Conservation (phyloP, 2,888 invertebrate species). For the Caenorhabditis sp. region DNA sequence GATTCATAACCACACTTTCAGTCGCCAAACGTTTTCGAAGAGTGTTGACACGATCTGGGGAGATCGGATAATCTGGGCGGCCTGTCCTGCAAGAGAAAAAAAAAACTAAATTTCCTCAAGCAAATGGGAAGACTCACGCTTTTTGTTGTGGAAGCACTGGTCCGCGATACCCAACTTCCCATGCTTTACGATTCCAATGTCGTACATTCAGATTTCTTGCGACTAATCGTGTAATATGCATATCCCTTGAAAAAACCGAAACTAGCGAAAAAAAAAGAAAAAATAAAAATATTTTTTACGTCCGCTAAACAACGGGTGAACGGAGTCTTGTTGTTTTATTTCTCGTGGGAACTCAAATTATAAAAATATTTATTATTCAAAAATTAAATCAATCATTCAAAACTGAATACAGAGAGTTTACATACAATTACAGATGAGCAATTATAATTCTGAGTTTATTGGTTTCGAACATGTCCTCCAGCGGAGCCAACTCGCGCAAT, state of each 20-base stretch:
- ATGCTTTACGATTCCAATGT: slow-evolving; percentile 67
- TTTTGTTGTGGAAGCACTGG: slow-evolving; percentile 61
- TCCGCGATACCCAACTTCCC: slow-evolving; percentile 69
- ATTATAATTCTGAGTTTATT: slow-evolving; percentile 1
- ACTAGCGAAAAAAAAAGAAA: neutral
- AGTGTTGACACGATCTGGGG: slow-evolving; percentile 42
- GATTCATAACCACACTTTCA: slow-evolving; percentile 66
- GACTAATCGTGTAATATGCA: slow-evolving; percentile 43
- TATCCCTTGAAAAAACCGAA: slow-evolving; percentile 7
- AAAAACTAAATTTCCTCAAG: too few relatives aligned
- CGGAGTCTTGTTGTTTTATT: neutral
- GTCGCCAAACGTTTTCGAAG: slow-evolving; percentile 55
- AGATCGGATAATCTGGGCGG: slow-evolving; percentile 57
- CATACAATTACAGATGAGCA: neutral
- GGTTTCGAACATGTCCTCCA: slow-evolving; percentile 18
- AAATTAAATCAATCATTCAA: neutral
- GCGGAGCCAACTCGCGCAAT: slow-evolving; percentile 17
- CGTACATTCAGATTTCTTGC: slow-evolving; percentile 58
- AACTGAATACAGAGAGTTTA: neutral
- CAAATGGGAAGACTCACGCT: slow-evolving; percentile 53
- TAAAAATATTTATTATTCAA: neutral
- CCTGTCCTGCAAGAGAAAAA: slow-evolving; percentile 67
- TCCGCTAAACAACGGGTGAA: neutral
- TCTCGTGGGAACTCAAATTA: too few relatives aligned
- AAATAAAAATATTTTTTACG: neutral